phyloP scores from a whole-genome alignment of 2,797 vertebrate genomes.

The Phylloscopus collybita region DNA sequence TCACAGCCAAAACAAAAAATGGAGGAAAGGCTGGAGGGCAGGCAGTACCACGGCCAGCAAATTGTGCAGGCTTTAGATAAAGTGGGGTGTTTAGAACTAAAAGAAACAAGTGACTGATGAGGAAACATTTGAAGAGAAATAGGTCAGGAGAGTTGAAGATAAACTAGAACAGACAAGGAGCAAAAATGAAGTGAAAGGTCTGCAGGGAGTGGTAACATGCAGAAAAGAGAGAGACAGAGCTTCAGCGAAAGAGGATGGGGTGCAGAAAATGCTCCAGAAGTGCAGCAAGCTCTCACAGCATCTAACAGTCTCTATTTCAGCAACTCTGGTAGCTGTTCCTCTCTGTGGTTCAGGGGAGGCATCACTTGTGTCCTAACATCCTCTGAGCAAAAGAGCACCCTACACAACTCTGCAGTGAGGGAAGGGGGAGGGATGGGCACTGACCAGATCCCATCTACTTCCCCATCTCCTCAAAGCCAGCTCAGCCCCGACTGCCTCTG shows the following conservation, averaged over 20 bases:
- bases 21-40: background rate
- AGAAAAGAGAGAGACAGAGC: background rate
- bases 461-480: constrained; percentile 56
- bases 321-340: constrained; percentile 65
- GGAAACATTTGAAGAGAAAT: background rate
- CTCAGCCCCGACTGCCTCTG: background rate
- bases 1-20: background rate
- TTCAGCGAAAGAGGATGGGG: constrained; percentile 49
- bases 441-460: constrained; percentile 48
- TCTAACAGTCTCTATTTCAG: constrained; percentile 47
- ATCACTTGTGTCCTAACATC: constrained; percentile 50
- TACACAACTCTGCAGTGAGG: background rate
- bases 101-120: background rate
- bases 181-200: constrained; percentile 46
- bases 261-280: constrained; percentile 13
- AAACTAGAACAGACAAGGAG: background rate
- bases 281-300: constrained; percentile 2
- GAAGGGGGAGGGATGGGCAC: constrained; percentile 45
- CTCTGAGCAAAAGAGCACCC: constrained; percentile 43
- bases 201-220: background rate
- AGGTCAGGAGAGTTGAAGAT: background rate
- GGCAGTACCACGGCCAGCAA: background rate
- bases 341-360: constrained; percentile 61
- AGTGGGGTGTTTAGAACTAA: background rate
- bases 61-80: background rate